Evolutionary conservation across 2,113 vertebrate genomes (phyloP).

Genomic region (Meriones unguiculatus): DNA sequence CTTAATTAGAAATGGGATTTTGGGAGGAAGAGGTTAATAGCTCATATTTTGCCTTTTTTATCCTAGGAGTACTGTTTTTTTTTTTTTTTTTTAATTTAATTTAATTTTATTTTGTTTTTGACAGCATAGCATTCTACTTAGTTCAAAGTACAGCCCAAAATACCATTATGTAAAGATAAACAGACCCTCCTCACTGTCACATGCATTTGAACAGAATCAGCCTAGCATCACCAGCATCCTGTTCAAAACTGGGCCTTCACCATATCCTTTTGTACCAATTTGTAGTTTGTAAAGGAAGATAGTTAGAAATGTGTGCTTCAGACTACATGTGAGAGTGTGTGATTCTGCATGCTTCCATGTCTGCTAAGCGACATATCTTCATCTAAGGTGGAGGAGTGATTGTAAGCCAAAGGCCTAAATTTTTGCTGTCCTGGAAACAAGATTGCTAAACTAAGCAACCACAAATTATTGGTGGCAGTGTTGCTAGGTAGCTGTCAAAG

Average conservation of each 20-base stretch:
- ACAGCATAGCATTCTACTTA: neutral
- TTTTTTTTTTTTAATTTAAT: neutral
- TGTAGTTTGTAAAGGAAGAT: conserved; percentile 23
- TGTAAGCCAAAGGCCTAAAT: neutral
- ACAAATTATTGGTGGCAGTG: neutral
- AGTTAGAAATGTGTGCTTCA: conserved; percentile 17
- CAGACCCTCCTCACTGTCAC: neutral
- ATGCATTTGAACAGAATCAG: neutral
- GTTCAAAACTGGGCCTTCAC: conserved; percentile 68
- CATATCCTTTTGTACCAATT: conserved; percentile 58
- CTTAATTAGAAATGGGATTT: conserved; percentile 50
- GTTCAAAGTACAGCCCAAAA: neutral
- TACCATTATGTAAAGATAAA: neutral
- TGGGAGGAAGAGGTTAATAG: neutral
- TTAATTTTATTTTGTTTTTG: neutral
- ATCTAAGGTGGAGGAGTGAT: neutral
- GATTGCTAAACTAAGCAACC: conserved; percentile 14
- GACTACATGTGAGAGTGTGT: conserved; percentile 27
- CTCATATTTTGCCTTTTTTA: neutral
- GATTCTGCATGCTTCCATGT: neutral
- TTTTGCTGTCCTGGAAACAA: neutral
- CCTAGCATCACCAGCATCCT: conserved; percentile 51
- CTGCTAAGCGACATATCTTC: neutral
- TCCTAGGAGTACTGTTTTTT: neutral
- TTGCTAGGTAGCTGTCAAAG: conserved; percentile 51